Conservation (phyloP, 53 echinoderm and acorn worm genomes). For the Glandiceps talaboti region DNA sequence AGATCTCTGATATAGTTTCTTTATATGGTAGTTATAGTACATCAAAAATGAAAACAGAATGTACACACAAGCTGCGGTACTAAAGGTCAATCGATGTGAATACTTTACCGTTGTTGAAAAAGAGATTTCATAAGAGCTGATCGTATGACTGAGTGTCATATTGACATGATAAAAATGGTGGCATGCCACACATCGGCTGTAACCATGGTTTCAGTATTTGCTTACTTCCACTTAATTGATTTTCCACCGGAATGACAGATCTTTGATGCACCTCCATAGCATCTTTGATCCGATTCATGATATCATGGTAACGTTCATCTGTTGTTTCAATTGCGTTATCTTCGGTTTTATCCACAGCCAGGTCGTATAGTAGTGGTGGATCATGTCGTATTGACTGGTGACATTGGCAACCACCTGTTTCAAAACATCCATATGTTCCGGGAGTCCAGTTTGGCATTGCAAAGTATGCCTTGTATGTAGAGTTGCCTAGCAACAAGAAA, state of each 20-base stretch:
- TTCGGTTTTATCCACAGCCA: conserved; percentile 69
- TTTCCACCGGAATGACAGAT: conserved; percentile 24
- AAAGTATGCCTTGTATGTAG: too few species aligned
- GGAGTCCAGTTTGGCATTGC: too few species aligned
- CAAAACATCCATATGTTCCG: too few species aligned
- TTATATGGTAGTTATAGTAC: too few species aligned
- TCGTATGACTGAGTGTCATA: too few species aligned
- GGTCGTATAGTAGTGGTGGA: conserved; percentile 77
- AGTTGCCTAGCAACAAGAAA: too few species aligned
- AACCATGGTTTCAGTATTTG: conserved; percentile 52
- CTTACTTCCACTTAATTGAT: conserved; percentile 52
- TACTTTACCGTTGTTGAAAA: too few species aligned
- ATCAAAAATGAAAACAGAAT: too few species aligned
- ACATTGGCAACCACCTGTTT: conserved; percentile 75
- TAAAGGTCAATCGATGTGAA: too few species aligned
- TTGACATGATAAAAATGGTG: conserved; percentile 71
- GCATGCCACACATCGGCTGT: conserved; percentile 89
- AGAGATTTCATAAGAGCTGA: too few species aligned
- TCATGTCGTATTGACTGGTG: conserved; percentile 49
- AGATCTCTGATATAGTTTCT: too few species aligned
- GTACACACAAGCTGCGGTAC: too few species aligned
- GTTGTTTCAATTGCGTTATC: conserved; percentile 41
- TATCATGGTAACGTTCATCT: conserved; percentile 32
- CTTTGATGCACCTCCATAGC: conserved; percentile 52
- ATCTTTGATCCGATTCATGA: conserved; percentile 32